Evolutionary conservation across 2,888 invertebrate species (phyloP), one percentile per base, ranked within the genome.

Genomic region (Zygothrica quintamaculata): DNA sequence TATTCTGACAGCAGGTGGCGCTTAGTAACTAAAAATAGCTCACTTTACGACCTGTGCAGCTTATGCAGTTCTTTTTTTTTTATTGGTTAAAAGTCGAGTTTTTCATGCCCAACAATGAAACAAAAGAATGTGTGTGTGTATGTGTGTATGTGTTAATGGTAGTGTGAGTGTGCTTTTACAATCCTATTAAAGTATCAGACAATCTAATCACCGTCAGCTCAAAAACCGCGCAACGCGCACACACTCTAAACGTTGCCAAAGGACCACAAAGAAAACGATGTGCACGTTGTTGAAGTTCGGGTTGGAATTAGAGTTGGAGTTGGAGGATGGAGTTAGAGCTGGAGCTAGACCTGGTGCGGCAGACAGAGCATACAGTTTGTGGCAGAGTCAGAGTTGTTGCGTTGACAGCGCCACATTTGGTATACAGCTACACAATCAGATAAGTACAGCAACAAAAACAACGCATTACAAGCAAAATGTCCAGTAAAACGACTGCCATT

Each of bases 131-230:
- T n/a, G 25, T 15, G 25, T 60, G 18, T 56, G 15, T 36, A 22
- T 34, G 22, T 18, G 26, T 33, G 18, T 12, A 36, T 8, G 11
- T 31, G 47, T 36, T 11, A 36, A 26, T 58, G 13, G 44, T 7
- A 51, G 40, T 56, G 39, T 66, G 48, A 51, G 62, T 60, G 64
- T 58, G 78, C 82, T 74, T 51, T 74, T 60, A 65, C 75, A 82
- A 82, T 82, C 82, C 82, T 85, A 82, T 82, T 82, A 85, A 82
- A 85, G 82, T 85, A 82, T 82, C 82, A 82, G 85, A 82, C 82
- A 82, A 82, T 85, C 81, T 82, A 82, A 82, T 82, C 81, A 85
- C 65, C 62, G 69, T 48, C 81, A 78, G 79, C 84, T 81, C 76
- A 79, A 77, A 81, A 82, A 66, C 82, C 81, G 81, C 84, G 84